A percentile compares a stretch with the other conserved stretches of the same genome.
These are phyloP conservation scores for Brachyopa scutellaris DNA, from an alignment of 2,888 invertebrate species.

Conservation along the genomic window DNA sequence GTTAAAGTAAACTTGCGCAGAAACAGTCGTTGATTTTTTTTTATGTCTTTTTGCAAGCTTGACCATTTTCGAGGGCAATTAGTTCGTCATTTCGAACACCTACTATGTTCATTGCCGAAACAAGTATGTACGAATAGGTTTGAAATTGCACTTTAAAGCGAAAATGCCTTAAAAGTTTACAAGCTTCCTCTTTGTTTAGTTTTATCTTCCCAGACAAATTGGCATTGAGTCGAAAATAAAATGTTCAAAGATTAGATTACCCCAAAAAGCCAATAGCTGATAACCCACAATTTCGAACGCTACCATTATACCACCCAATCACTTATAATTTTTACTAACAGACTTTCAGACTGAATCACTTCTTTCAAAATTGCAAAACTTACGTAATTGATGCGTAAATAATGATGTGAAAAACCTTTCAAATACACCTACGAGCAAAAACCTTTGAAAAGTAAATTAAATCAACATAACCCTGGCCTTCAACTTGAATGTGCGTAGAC, in stretches of 20 bases:
- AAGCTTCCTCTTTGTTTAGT: conserved; percentile 7
- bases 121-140: too few species aligned
- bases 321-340: neutral
- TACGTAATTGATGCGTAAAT: neutral
- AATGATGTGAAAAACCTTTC: neutral
- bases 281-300: neutral
- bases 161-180: too few species aligned
- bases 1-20: too few species aligned
- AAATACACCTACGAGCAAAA: neutral
- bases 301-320: too few species aligned
- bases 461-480: conserved; percentile 38
- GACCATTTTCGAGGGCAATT: too few species aligned
- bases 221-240: conserved; percentile 6
- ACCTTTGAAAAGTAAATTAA: neutral
- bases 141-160: too few species aligned
- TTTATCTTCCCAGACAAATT: neutral
- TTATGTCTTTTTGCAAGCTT: too few species aligned
- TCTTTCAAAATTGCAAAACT: neutral
- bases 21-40: too few species aligned
- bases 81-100: too few species aligned
- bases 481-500: conserved; percentile 52
- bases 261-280: neutral
- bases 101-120: too few species aligned
- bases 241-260: conserved; percentile 9
- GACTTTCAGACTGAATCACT: neutral